Base-by-base conservation (phyloP, 2,888 invertebrate species). In the Dichetophora obliterata region DNA sequence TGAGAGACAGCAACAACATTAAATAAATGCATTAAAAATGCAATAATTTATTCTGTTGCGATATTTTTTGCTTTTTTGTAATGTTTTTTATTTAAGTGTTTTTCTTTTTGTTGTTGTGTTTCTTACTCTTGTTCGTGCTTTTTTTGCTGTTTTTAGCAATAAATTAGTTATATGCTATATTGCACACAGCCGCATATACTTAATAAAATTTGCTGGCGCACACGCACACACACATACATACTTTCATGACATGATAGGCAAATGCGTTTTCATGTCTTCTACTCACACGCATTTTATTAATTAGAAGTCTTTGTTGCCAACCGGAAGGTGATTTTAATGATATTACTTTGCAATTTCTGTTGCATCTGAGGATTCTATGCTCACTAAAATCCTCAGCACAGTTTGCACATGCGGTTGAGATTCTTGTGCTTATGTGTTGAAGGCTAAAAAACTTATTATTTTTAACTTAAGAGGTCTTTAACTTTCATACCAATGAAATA, bases 1-100 rank as follows among this genome's bases (percentile, higher is more conserved):
- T 78, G 75, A 71, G 78, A 27, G n/a, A 43, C 50, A 65, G 48
- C 19, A 19, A n/a, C n/a, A 65, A 34, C 14, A 65, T 3, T 1
- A 8, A 65, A 66, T 22, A 37, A 43, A 19, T 16, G 48, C 37
- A 43, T 63, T 75, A 61, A 31, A 71, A 71, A 43, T 57, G 71
- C 71, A 59, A 71, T 59, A 59, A 71, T 34, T 71, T 70, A 54
- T 50, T 54, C 57, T 22, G 27, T 31, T 63, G 3, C 31, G 16
- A 34, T 24, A 6, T 24, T 27, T 14, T 8, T 50, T 54, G n/a
- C 48, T 52, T 1, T 48, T 71, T n/a, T 57, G 19, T 4, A n/a
- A 37, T 16, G 22, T n/a, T 65, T 43, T n/a, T 66, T 43, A 43
- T 31, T 24, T 54, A 43, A 19, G 22, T 52, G 50, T 24, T 11